Base-by-base conservation (phyloP, 1,140 invertebrate genomes). In the Plodia interpunctella region DNA sequence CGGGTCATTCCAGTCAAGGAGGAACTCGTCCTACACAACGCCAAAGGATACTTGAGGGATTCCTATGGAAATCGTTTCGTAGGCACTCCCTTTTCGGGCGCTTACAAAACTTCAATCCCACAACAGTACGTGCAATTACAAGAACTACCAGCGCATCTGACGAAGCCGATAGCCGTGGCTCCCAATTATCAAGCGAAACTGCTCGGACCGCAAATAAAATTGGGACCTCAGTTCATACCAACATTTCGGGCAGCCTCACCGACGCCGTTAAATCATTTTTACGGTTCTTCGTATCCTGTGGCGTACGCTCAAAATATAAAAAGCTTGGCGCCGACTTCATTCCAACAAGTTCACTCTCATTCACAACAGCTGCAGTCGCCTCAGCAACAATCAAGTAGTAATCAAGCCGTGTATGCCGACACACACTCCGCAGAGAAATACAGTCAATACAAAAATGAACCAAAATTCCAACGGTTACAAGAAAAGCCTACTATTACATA, bases 81-180 rank as follows among this genome's bases (percentile, higher is more conserved):
- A 1, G 73, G 66, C 20, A 57, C 74, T 1, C 80, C 81, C 13
- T 78, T 82, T 58, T 57, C 71, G 5, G 57, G 74, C 1, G 59
- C 79, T 0, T 88, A 83, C 25, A 83, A 74, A 58, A 61, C 74
- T 10, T 68, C 75, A 4, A 78, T 80, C 35, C 81, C 86, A 0
- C 83, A 87, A 60, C 81, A 88, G 60, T 88, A 73, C 65, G 74
- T 88, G n/a, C 72, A 74, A 51, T 58, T 88, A 5, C 86, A 88
- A 69, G 80, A 76, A 52, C 49, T 88, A 8, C 86, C 86, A 0
- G 67, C 74, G 18, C 84, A 88, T 71, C 68, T 88, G 6, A 70
- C 80, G 13, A 83, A 87, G 57, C 86, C 86, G 0, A 53, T 88
- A 28, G 70, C 82, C 11, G 68, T 74, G 0, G 76, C 5, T 71